Base-by-base conservation (phyloP, 1,140 invertebrate genomes). In the Drosophila takahashii region DNA sequence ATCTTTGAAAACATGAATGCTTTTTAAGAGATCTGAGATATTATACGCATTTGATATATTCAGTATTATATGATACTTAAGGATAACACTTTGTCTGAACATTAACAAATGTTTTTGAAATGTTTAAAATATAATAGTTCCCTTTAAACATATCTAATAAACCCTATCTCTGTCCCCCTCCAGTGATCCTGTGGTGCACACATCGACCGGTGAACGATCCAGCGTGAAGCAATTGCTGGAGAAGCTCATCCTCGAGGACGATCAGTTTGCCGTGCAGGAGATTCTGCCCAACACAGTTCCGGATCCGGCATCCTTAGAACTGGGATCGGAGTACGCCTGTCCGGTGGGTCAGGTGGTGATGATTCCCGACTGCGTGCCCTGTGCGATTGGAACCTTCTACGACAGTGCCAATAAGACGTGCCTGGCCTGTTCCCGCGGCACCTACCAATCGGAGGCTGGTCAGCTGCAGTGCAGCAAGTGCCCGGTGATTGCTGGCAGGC, bases 201-300 rank as follows among this genome's bases (percentile, higher is more conserved):
- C 95, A 1, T 97, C 97, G 81, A 96, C 96, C 13, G 97, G 98
- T 79, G 96, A 98, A 86, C 94, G 97, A 78, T 95, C 97, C 10
- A 96, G 94, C 6, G 97, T 98, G 2, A 95, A 97, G 90, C 93
- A 94, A 57, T 92, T 98, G 29, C 93, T 98, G 53, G 96, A 98
- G 92, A 96, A 96, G 92, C 93, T 98, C 0, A 98, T 98, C 69
- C 93, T 98, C 8, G 97, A 98, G 93, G 96, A 97, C 91, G 97
- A 97, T 93, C 96, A 98, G 92, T 97, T 98, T 90, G 97, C 98
- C 84, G 97, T 98, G 2, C 95, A 96, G 75, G 97, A 98, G 72
- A 98, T 98, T 78, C 92, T 99, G 37, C 98, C 98, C 9, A 99
- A 98, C 85, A 98, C 98, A 0, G 95, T 97, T 1, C 97, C 98